Conservation (phyloP, 2,888 invertebrate genomes). For the Noctuana brunneofusca region DNA sequence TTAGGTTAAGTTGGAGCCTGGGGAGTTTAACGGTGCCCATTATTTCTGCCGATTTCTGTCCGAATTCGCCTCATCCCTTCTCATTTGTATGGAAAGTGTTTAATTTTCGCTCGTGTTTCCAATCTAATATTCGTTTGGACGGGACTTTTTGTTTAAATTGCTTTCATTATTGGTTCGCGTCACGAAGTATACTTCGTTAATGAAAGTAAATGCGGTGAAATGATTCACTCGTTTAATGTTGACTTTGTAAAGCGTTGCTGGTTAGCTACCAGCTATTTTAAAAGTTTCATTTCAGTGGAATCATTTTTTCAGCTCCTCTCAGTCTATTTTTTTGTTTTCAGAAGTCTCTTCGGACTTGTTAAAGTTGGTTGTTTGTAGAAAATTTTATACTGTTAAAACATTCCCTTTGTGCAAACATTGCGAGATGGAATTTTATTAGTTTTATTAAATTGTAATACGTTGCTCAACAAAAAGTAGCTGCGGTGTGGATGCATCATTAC, state of each 20-base stretch:
- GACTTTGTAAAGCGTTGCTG: background rate
- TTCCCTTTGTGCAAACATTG: conserved; percentile 8
- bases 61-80: conserved; percentile 26
- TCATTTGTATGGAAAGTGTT: conserved; percentile 28
- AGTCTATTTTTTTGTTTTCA: background rate
- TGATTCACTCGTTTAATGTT: background rate
- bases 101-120: conserved; percentile 29
- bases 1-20: conserved; percentile 55
- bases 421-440: conserved; percentile 1
- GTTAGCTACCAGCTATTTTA: background rate
- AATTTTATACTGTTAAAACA: conserved; percentile 16
- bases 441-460: background rate
- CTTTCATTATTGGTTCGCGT: conserved; percentile 5
- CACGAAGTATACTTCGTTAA: conserved; percentile 17
- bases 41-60: conserved; percentile 44
- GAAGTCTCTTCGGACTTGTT: conserved; percentile 10
- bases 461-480: background rate
- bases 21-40: conserved; percentile 50
- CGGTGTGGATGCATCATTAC: too few species aligned
- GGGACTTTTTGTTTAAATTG: background rate
- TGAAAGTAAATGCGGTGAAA: conserved; percentile 34
- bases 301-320: background rate
- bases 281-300: background rate
- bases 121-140: conserved; percentile 33
- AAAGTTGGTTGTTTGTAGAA: conserved; percentile 7